Evolutionary conservation across 1,140 invertebrate species (phyloP).

Genomic region (Hycleus cichorii): DNA sequence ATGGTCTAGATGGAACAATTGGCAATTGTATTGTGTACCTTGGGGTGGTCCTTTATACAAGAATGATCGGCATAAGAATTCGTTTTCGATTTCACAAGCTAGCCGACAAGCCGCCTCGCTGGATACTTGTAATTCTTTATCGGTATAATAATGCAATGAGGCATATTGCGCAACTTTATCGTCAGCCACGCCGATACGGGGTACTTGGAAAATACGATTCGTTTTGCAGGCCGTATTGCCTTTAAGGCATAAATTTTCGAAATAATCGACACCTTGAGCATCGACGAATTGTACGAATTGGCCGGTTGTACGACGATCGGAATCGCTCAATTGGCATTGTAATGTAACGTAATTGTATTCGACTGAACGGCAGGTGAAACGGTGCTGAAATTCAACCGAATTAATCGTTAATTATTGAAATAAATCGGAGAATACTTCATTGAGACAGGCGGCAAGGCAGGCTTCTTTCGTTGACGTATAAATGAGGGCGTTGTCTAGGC

Average conservation of each 20-base stretch:
- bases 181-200: slow-evolving; percentile 78
- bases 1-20: slow-evolving; percentile 87
- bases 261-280: slow-evolving; percentile 87
- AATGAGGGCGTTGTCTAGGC: slow-evolving; percentile 83
- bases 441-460: slow-evolving; percentile 83
- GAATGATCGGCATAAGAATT: slow-evolving; percentile 88
- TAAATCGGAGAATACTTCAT: slow-evolving; percentile 57
- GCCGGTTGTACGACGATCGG: slow-evolving; percentile 75
- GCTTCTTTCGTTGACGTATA: slow-evolving; percentile 91
- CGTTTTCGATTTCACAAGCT: slow-evolving; percentile 86
- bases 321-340: slow-evolving; percentile 82
- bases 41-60: slow-evolving; percentile 71
- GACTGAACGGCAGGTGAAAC: slow-evolving; percentile 83
- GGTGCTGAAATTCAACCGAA: slow-evolving; percentile 49
- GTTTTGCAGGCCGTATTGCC: slow-evolving; percentile 76
- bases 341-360: slow-evolving; percentile 91
- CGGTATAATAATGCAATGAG: slow-evolving; percentile 84
- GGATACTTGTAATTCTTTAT: slow-evolving; percentile 84
- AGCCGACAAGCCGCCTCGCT: slow-evolving; percentile 76
- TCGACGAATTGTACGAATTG: slow-evolving; percentile 80
- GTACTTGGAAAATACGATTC: slow-evolving; percentile 65
- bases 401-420: background rate
- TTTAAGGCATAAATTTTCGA: slow-evolving; percentile 90
- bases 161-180: slow-evolving; percentile 88
- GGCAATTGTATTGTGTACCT: slow-evolving; percentile 77